A percentile compares a stretch with the other conserved stretches of the same genome.
phyloP scores from a whole-genome alignment of 2,888 invertebrate genomes.

The Parthenolecanium corni region DNA sequence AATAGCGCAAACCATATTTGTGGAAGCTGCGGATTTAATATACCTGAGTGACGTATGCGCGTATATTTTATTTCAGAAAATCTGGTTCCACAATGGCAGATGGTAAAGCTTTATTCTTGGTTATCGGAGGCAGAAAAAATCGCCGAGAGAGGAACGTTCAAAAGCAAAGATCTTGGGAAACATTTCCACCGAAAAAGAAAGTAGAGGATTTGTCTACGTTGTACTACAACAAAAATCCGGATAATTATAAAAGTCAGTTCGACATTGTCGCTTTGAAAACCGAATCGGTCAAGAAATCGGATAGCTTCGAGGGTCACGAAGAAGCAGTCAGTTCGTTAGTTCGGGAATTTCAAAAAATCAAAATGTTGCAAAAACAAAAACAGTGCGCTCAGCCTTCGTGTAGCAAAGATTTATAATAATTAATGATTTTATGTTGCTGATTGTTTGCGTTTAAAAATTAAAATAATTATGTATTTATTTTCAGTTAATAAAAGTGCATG shows the following conservation, averaged over 20 bases:
- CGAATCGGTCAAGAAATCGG: slow-evolving; percentile 46
- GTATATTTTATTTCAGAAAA: slow-evolving; percentile 1
- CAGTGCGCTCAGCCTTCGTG: slow-evolving; percentile 8
- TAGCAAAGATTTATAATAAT: slow-evolving; percentile 7
- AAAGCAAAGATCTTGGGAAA: slow-evolving; percentile 53
- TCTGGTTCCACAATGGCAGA: slow-evolving; percentile 34
- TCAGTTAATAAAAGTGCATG: neutral
- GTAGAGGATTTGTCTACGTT: slow-evolving; percentile 32
- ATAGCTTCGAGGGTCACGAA: slow-evolving; percentile 58
- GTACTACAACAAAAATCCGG: slow-evolving; percentile 35
- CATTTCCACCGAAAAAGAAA: slow-evolving; percentile 45
- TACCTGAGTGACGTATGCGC: neutral
- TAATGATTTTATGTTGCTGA: no score
- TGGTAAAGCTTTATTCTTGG: slow-evolving; percentile 45
- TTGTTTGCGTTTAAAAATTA: neutral
- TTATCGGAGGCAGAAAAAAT: slow-evolving; percentile 36
- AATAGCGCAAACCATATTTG: no score
- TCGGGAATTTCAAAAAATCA: slow-evolving; percentile 53
- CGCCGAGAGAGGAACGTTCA: slow-evolving; percentile 40
- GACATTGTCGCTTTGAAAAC: slow-evolving; percentile 32
- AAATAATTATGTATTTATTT: neutral
- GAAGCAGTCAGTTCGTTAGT: slow-evolving; percentile 55
- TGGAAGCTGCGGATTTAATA: neutral
- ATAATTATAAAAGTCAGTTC: slow-evolving; percentile 36
- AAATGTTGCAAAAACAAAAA: slow-evolving; percentile 41